Percentiles rank a stretch among this genome's conserved stretches.
phyloP scores from a whole-genome alignment of 2,113 vertebrate species.

The Pavo muticus region DNA sequence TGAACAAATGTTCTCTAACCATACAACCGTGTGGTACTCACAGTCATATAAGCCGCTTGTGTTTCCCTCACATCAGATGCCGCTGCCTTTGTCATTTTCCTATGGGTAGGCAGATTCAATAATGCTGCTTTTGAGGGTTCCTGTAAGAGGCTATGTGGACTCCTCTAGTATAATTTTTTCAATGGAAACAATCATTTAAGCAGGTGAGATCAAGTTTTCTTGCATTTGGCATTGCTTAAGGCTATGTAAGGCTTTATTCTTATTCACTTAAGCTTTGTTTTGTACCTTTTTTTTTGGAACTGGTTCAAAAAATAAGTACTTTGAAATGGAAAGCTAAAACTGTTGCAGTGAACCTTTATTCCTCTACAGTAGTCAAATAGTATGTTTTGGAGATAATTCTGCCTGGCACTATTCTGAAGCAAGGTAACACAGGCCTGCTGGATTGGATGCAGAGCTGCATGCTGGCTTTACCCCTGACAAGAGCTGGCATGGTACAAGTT shows the following conservation, averaged over 20 bases:
- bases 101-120: background rate
- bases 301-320: background rate
- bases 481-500: background rate
- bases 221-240: background rate
- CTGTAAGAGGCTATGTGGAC: background rate
- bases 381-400: background rate
- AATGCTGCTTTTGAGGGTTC: background rate
- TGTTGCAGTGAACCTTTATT: background rate
- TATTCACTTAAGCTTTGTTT: background rate
- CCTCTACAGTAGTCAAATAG: background rate
- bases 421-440: fast-evolving
- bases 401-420: background rate
- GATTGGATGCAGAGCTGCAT: background rate
- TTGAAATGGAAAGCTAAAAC: background rate
- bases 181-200: background rate
- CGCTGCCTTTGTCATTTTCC: background rate
- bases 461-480: background rate
- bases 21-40: background rate
- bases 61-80: background rate
- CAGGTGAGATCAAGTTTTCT: background rate
- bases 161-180: background rate
- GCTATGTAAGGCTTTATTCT: background rate
- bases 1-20: fast-evolving
- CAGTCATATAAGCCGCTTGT: fast-evolving
- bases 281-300: background rate